Base-by-base conservation (phyloP, 2,113 vertebrate species). In the Stictonetta naevosa region DNA sequence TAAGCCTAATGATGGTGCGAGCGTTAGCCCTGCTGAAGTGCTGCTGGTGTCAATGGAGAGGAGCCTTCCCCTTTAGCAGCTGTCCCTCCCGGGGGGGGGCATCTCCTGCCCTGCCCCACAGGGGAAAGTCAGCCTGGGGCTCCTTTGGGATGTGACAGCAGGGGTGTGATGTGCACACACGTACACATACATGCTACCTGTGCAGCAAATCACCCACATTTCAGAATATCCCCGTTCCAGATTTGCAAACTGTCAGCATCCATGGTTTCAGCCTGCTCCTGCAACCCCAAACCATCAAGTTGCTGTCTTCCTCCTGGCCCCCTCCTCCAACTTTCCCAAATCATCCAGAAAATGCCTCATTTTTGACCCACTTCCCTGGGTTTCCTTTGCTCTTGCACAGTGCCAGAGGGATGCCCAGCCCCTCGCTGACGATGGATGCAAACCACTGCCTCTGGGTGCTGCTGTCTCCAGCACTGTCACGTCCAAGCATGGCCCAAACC, bases 1-100 rank as follows among this genome's bases (percentile, higher is more conserved):
- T 97, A 96, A 95, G 76, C 60, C 53, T 95, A 95, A 96, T 86
- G 92, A 91, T 76, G 78, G 38, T n/a, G 83, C 0, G 0, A 93
- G 88, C 2, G 31, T 88, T 75, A 68, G 85, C 40, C 67, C 79
- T 68, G 88, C 73, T 87, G 21, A 78, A 95, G 88, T n/a, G 83
- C 34, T 94, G 48, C 76, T 8, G 2, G 38, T 83, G 80, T 68
- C 83, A 86, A 4, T 13, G 40, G 67, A 83, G 90, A 86, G 81
- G 76, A 92, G 73, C 64, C 76, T 74, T 94, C 86, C 69, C 48
- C 56, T 90, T 78, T 3, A 59, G 76, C 29, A 11, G 36, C 34
- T 80, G 59, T 62, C 75, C 82, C 42, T 90, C 83, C 19, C 42
- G 9, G 20, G 13, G 20, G 13, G 1, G 1, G 8, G 3, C 48